These are phyloP conservation scores for Drosophila histrio DNA, from an alignment of 2,888 invertebrate species.

Conservation along the genomic window DNA sequence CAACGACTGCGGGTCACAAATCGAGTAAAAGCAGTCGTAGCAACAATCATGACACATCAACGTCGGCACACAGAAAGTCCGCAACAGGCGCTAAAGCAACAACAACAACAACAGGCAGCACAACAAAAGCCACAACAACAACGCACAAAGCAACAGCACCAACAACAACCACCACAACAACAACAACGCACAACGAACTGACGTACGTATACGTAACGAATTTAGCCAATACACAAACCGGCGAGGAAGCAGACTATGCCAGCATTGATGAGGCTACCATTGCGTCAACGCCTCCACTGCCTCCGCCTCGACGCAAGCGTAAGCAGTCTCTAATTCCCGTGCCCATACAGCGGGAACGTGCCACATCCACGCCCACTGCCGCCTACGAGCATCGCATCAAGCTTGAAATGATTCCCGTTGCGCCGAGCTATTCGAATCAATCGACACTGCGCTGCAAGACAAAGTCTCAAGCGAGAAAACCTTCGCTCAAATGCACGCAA, in stretches of 20 bases:
- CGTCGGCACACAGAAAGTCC: conserved; percentile 56
- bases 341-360: conserved; percentile 51
- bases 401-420: conserved; percentile 70
- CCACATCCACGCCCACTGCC: conserved; percentile 49
- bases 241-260: conserved; percentile 53
- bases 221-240: conserved; percentile 74
- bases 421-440: conserved; percentile 80
- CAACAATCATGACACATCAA: conserved; percentile 44
- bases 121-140: conserved; percentile 49
- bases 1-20: conserved; percentile 41
- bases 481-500: conserved; percentile 76
- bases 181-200: conserved; percentile 75
- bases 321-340: conserved; percentile 80
- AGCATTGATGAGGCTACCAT: conserved; percentile 62
- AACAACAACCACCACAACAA: conserved; percentile 32
- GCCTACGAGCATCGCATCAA: conserved; percentile 76
- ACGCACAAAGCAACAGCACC: conserved; percentile 50
- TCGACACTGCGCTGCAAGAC: conserved; percentile 74
- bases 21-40: conserved; percentile 47
- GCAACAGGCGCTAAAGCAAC: conserved; percentile 43
- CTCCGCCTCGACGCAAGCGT: conserved; percentile 83
- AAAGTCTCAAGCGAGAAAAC: conserved; percentile 56
- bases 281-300: conserved; percentile 49
- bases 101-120: conserved; percentile 30
- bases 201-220: conserved; percentile 84